A percentile compares a stretch with the other conserved stretches of the same genome.
phyloP scores from a whole-genome alignment of 2,888 invertebrate species.

The Brenthis daphne region DNA sequence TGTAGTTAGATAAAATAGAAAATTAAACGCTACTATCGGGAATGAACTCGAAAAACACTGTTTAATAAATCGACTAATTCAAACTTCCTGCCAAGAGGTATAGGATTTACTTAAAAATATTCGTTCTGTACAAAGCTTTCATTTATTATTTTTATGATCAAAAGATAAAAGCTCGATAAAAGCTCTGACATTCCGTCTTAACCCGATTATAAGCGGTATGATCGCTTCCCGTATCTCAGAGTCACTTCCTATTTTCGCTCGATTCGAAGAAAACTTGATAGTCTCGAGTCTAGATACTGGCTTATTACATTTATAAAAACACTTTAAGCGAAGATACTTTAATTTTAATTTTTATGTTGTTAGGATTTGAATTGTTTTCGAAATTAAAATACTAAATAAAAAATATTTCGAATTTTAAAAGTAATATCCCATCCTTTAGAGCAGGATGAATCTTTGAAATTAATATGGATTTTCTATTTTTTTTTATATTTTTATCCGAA shows the following conservation, averaged over 20 bases:
- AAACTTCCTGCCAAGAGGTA: neutral
- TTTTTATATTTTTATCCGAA: too few species aligned
- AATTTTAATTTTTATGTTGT: neutral
- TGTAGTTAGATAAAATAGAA: too few species aligned
- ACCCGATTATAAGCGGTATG: slow-evolving; percentile 13
- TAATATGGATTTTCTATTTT: too few species aligned
- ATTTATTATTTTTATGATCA: slow-evolving; percentile 8
- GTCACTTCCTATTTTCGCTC: slow-evolving; percentile 22
- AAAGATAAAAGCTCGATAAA: slow-evolving; percentile 5
- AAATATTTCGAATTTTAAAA: too few species aligned
- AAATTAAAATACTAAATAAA: too few species aligned
- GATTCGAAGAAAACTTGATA: slow-evolving; percentile 11
- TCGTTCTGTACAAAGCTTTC: too few species aligned
- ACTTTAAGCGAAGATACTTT: neutral
- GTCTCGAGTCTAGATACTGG: neutral
- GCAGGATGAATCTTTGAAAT: too few species aligned
- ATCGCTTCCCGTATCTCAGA: slow-evolving; percentile 18
- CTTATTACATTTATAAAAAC: neutral
- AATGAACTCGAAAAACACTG: too few species aligned
- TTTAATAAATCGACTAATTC: neutral
- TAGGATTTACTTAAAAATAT: too few species aligned
- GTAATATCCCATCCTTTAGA: too few species aligned
- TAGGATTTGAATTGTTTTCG: neutral
- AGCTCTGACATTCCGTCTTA: slow-evolving; percentile 16
- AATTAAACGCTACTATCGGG: too few species aligned